A percentile compares a stretch with the other conserved stretches of the same genome.
phyloP scores from a whole-genome alignment of 1,140 invertebrate species.

The Hylaeus anthracinus region DNA sequence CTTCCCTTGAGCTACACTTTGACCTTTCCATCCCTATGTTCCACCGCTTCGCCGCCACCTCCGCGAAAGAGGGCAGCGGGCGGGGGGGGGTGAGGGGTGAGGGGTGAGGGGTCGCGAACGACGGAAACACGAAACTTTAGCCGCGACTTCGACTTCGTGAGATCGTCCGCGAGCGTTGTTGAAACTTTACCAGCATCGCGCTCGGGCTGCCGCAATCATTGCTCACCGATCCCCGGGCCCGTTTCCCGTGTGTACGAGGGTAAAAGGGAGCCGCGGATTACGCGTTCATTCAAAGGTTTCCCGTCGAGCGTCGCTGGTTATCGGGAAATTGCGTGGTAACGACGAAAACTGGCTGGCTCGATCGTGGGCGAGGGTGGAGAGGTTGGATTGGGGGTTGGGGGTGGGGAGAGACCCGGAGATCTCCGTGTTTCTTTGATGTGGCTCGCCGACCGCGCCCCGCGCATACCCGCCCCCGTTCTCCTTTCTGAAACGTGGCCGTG shows the following conservation, averaged over 20 bases:
- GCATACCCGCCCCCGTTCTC: no score
- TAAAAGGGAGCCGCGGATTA: conserved; percentile 2
- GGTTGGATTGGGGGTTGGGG: no score
- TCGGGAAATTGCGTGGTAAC: conserved; percentile 4
- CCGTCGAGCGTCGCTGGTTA: not conserved
- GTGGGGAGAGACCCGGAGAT: not conserved
- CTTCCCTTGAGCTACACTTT: conserved; percentile 44
- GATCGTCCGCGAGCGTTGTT: conserved; percentile 55
- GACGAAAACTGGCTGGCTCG: not conserved
- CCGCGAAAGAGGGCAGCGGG: not conserved
- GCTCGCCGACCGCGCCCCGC: no score
- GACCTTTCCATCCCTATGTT: conserved; percentile 14
- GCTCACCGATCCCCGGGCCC: conserved; percentile 48
- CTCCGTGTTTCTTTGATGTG: conserved; percentile 6
- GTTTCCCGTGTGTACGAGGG: not conserved
- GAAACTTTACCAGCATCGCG: conserved; percentile 53
- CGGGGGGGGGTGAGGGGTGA: no score
- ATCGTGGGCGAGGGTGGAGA: not conserved
- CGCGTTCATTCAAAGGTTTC: conserved; percentile 11
- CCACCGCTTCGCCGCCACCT: not conserved
- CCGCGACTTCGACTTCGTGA: conserved; percentile 58
- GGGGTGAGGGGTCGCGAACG: conserved; percentile 29
- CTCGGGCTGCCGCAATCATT: conserved; percentile 55
- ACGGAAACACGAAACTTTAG: conserved; percentile 56
- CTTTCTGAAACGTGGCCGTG: no score